Evolutionary conservation across 2,888 invertebrate genomes (phyloP), one percentile per base, ranked within the genome.

Genomic region (Napeogenes sylphis): DNA sequence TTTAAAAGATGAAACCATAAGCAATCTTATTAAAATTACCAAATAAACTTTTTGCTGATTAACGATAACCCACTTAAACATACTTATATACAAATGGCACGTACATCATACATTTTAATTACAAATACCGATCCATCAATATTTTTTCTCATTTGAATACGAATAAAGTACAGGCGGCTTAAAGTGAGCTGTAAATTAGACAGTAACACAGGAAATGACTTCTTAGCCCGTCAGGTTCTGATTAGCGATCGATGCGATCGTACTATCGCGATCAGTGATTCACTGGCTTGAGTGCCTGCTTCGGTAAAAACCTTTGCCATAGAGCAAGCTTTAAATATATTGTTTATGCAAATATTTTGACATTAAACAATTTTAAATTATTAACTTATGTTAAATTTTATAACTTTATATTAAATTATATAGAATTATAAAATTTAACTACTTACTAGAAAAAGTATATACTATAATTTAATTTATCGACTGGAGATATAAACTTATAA

Each of bases 151-250:
- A 63, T 65, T 63, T 67, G 62, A 55, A 65, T 63, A 65, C 53
- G 58, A 63, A 67, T 64, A 58, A 63, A 61, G 58, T 67, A 57
- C 63, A 65, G 66, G 65, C 64, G 61, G 65, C 77, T 79, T 73
- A 78, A 81, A 82, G 84, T 82, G 84, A 84, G 82, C 84, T 82
- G 86, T 87, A 86, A 90, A 90, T 90, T 89, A 90, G 90, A 88
- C 79, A 83, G 83, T 83, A 75, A 79, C 82, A 80, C 89, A 86
- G 90, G 90, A 90, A 88, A 86, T 83, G 86, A 82, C 86, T 89
- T 88, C 88, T 90, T 90, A 90, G 73, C 76, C 87, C 85, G 90
- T 90, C 90, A 87, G 83, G 71, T 82, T 65, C 76, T 86, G 87
- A 88, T 89, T 87, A 87, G 87, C 83, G 79, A 85, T 84, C 80